Percentiles rank a stretch among this genome's conserved stretches.
These are phyloP conservation scores for Drosophila algonquin DNA, from an alignment of 2,888 invertebrate species.

Conservation along the genomic window DNA sequence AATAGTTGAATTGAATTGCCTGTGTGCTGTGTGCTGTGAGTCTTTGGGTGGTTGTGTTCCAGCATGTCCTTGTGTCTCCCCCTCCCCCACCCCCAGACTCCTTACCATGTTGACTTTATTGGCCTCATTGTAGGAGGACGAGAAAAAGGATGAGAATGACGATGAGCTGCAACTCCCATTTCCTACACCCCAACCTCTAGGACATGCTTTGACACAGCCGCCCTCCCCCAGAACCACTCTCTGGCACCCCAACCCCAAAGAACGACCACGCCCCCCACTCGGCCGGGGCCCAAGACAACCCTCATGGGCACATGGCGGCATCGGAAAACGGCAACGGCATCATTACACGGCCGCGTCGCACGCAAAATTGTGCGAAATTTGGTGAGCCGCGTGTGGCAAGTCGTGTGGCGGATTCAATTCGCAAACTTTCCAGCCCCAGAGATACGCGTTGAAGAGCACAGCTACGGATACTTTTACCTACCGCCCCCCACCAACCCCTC, in stretches of 20 bases:
- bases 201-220: conserved; percentile 74
- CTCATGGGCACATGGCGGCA: conserved; percentile 51
- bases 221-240: conserved; percentile 1
- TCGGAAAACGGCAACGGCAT: conserved; percentile 55
- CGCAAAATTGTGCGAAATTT: conserved; percentile 77
- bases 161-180: conserved; percentile 28
- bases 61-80: conserved; percentile 11
- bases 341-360: conserved; percentile 76
- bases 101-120: conserved; percentile 68
- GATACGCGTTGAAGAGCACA: conserved; percentile 1
- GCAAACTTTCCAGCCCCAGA: conserved; percentile 70
- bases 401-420: conserved; percentile 82
- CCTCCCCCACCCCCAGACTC: conserved; percentile 1
- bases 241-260: conserved; percentile 1
- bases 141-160: background rate
- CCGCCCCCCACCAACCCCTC: conserved; percentile 1
- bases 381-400: conserved; percentile 81
- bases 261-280: conserved; percentile 16
- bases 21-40: conserved; percentile 2
- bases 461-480: conserved; percentile 61
- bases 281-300: background rate
- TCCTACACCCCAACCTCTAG: conserved; percentile 42
- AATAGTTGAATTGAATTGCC: conserved; percentile 78
- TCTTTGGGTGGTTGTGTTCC: conserved; percentile 6
- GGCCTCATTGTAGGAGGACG: conserved; percentile 69